Evolutionary conservation across 2,797 vertebrate species (phyloP), one percentile per base, ranked within the genome.

Genomic region (Sebastes cheni): DNA sequence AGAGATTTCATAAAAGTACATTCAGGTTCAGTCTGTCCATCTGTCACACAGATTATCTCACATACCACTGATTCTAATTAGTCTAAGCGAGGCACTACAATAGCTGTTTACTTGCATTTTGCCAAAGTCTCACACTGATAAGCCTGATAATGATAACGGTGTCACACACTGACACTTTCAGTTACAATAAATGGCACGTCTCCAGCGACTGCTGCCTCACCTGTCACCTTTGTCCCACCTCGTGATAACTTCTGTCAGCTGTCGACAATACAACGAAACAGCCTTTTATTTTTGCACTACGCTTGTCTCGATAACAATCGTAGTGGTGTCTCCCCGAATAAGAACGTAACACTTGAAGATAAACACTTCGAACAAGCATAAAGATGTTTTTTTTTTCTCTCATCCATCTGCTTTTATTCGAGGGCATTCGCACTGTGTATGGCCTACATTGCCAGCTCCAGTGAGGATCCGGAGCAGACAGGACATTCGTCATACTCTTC

Each of bases 401-500:
- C 25, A 64, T 82, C 67, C 61, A 55, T 90, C 78, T 77, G 61
- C 76, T 77, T 74, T 78, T 71, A 69, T 84, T 52, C 27, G 50
- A 82, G 77, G 79, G 55, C 64, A 78, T 72, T 82, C 72, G 56
- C 52, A 60, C 60, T 80, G 72, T 58, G 83, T 72, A 54, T 89
- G 84, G 80, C 86, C 88, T 87, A 86, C 83, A 89, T 89, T 81
- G 62, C 67, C 77, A 61, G 79, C 73, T 84, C 86, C 80, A 30
- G 84, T 58, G 87, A 90, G 84, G 80, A 86, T 89, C 75, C 25
- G 8, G 64, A 84, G 71, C 72, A 82, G 84, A 87, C 90, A 88
- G 89, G 83, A 83, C 84, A 92, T 92, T 93, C 66, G 84, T 92
- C 89, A 89, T 84, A 79, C 88, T 86, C 81, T 73, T 79, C 77